Evolutionary conservation across 1,140 invertebrate species (phyloP), one percentile per base, ranked within the genome.

Genomic region (Scaptodrosophila lebanonensis): DNA sequence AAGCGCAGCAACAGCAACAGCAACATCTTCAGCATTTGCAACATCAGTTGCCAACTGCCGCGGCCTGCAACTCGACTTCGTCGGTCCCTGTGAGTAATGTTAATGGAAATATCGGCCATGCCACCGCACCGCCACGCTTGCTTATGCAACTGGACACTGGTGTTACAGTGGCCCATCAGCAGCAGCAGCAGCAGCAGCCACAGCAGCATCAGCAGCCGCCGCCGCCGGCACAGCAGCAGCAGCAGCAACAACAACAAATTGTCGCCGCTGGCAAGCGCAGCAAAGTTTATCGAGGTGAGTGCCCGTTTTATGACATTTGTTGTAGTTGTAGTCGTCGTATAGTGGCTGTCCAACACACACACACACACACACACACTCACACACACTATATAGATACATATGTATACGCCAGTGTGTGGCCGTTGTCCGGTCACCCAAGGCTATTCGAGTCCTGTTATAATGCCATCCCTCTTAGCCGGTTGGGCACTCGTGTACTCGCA

Each of bases 271-370:
- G 79, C 63, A 86, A 86, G 61, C 75, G 79, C 43, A 86, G 72
- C 54, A 86, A 86, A 84, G 60, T 83, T 64, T 79, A 75, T 68
- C 59, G 82, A 84, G 84, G 84, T 86, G 70, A 86, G 84, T 86
- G 72, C 27, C 72, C 83, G 62, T 60, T 85, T 77, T 85, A 79
- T 85, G 76, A 75, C 70, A 82, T 82, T 76, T 82, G 52, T 75
- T 64, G 52, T 61, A 50, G n/a, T n/a, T n/a, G n/a, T n/a, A n/a
- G n/a, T n/a, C n/a, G n/a, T n/a, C n/a, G n/a, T n/a, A n/a, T n/a
- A n/a, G n/a, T n/a, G n/a, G n/a, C n/a, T n/a, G n/a, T n/a, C n/a
- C n/a, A n/a, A n/a, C n/a, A n/a, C n/a, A n/a, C n/a, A n/a, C n/a
- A n/a, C n/a, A n/a, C n/a, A n/a, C n/a, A n/a, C n/a, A n/a, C n/a